phyloP scores from a whole-genome alignment of 1,140 invertebrate genomes.

The Sinonovacula constricta region DNA sequence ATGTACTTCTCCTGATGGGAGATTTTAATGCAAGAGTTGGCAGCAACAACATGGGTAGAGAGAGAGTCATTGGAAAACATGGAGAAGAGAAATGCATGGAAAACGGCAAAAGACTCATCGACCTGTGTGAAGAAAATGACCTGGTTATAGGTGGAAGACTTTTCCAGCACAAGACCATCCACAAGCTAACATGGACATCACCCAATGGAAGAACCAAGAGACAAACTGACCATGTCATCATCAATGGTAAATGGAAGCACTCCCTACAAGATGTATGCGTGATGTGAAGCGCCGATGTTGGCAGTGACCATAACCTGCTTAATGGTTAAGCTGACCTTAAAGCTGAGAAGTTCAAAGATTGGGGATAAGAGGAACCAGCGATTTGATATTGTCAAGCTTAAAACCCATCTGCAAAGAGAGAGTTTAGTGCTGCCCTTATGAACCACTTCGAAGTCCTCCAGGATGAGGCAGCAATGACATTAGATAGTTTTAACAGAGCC shows the following conservation, averaged over 20 bases:
- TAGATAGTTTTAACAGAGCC: no score
- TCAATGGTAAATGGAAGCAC: conserved; percentile 34
- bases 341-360: conserved; percentile 14
- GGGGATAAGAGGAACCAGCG: background rate
- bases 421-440: no score
- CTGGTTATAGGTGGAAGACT: conserved; percentile 52
- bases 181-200: conserved; percentile 56
- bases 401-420: no score
- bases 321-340: conserved; percentile 27
- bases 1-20: conserved; percentile 77
- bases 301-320: conserved; percentile 48
- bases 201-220: conserved; percentile 50
- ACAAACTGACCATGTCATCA: conserved; percentile 52
- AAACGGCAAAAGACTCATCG: conserved; percentile 38
- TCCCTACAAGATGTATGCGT: conserved; percentile 51
- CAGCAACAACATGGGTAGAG: conserved; percentile 31
- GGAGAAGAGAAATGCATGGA: conserved; percentile 26
- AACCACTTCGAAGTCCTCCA: no score
- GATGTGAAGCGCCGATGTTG: conserved; percentile 32
- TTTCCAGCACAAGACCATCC: conserved; percentile 55
- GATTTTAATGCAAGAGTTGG: no score
- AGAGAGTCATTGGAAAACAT: conserved; percentile 50
- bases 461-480: no score
- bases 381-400: conserved; percentile 12
- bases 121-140: conserved; percentile 47